These are phyloP conservation scores for Apis mellifera DNA, from an alignment of 1,140 invertebrate species.

Conservation along the genomic window DNA sequence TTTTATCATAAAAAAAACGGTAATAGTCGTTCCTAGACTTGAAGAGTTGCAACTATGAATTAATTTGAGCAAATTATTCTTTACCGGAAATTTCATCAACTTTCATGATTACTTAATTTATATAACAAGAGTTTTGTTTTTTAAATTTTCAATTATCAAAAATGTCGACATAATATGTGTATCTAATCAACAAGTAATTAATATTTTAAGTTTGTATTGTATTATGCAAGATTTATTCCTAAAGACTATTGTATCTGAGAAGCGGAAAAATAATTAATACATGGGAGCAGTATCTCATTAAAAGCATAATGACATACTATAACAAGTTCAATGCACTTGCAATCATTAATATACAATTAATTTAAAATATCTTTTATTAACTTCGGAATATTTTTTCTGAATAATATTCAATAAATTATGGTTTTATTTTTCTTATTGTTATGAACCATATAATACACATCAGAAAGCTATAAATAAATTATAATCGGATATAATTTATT, in stretches of 20 bases:
- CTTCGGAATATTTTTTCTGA: neutral
- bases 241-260: neutral
- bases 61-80: neutral
- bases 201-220: no score
- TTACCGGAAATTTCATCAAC: neutral
- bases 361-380: neutral
- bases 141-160: no score
- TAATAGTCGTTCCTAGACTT: neutral
- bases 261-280: neutral
- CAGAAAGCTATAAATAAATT: neutral
- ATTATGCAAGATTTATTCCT: neutral
- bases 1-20: slow-evolving; percentile 10
- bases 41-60: neutral
- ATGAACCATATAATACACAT: neutral
- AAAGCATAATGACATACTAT: neutral
- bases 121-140: neutral
- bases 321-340: no score
- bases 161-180: neutral
- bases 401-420: neutral
- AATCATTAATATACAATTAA: neutral
- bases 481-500: neutral
- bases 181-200: neutral
- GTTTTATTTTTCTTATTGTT: neutral
- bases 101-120: neutral
- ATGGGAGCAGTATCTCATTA: neutral